These are phyloP conservation scores for Bujurquina vittata DNA, from an alignment of 2,113 vertebrate species.

Conservation along the genomic window DNA sequence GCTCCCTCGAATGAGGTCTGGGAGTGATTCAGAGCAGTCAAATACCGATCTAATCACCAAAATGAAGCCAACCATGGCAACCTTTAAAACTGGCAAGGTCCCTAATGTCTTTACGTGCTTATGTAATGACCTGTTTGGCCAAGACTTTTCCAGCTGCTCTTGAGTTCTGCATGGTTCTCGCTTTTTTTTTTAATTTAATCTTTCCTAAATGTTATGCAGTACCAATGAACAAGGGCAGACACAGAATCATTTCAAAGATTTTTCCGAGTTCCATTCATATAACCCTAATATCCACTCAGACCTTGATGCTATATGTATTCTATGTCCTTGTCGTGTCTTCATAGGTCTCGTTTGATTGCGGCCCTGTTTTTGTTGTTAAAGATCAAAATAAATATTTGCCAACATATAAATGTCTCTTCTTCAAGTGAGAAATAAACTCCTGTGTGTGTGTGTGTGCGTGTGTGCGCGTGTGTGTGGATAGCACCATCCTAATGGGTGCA, in stretches of 20 bases:
- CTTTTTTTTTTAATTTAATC: not conserved
- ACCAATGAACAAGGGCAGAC: not conserved
- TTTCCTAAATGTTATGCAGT: not conserved
- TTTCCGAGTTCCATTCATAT: not conserved
- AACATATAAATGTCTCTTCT: no score
- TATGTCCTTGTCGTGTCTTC: no score
- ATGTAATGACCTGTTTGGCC: not conserved
- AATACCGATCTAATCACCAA: not conserved
- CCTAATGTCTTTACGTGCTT: not conserved
- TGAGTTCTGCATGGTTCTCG: not conserved
- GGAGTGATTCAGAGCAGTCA: not conserved
- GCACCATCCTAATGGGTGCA: not conserved
- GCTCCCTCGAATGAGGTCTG: rapidly evolving
- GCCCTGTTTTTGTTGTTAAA: no score
- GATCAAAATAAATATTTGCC: no score
- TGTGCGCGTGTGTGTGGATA: not conserved
- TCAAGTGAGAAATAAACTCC: no score
- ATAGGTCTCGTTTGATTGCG: no score
- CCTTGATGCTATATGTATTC: no score
- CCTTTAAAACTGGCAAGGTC: not conserved
- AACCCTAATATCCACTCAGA: no score
- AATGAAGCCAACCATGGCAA: not conserved
- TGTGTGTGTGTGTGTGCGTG: no score
- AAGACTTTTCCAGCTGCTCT: not conserved
- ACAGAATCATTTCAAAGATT: not conserved